A percentile compares a stretch with the other conserved stretches of the same genome.
Evolutionary conservation across 1,140 invertebrate species (phyloP).

Genomic region (Lepidurus couesii): DNA sequence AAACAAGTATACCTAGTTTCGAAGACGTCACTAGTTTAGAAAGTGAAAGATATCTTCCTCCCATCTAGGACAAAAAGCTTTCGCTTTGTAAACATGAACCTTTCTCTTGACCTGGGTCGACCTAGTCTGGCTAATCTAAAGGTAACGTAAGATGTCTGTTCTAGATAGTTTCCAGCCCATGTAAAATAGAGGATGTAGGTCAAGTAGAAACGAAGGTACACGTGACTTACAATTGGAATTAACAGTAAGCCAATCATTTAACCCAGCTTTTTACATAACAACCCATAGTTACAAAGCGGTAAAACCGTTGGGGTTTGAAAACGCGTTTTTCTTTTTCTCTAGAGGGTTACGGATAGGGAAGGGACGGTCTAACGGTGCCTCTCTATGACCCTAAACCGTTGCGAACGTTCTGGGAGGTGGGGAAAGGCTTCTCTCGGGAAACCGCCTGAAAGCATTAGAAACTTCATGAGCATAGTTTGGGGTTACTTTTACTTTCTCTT

Average conservation of each 20-base stretch:
- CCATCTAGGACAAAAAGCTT: neutral
- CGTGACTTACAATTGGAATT: neutral
- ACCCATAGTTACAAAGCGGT: no score
- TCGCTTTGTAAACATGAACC: neutral
- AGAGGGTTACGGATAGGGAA: no score
- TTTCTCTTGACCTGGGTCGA: slow-evolving; percentile 7
- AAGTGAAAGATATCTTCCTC: slow-evolving; percentile 21
- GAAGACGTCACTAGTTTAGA: neutral
- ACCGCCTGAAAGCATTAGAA: no score
- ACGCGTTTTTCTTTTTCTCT: no score
- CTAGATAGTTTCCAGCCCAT: neutral
- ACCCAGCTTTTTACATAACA: neutral
- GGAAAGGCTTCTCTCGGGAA: no score
- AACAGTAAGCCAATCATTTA: neutral
- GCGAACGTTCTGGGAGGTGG: no score
- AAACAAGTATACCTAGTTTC: neutral
- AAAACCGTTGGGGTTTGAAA: no score
- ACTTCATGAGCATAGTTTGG: no score
- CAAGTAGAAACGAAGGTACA: neutral
- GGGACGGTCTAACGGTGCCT: no score
- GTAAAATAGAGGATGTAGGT: neutral
- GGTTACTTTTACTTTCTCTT: neutral
- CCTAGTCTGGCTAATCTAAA: neutral
- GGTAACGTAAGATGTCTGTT: no score
- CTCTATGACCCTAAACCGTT: no score